A percentile compares a stretch with the other conserved stretches of the same genome.
Evolutionary conservation across 37 sponge, comb jelly and placozoan species (phyloP).

Genomic region (Lycopodina hypogea): DNA sequence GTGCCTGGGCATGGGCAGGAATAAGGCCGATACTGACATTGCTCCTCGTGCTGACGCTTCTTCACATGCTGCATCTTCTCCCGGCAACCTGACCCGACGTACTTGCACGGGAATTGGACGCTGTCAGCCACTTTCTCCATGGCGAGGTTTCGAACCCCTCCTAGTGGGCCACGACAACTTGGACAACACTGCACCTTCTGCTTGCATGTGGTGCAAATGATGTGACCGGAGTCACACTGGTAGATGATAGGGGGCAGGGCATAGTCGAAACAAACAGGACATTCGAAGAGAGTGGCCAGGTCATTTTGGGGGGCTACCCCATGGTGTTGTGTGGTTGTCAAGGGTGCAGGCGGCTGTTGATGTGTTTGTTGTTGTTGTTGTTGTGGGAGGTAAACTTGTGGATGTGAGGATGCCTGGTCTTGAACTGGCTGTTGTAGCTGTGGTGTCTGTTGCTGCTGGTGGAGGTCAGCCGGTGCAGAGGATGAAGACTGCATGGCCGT

Average conservation of each 20-base stretch:
- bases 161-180: slow-evolving; percentile 84
- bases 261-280: slow-evolving; percentile 98
- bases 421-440: background rate
- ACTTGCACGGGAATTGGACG: slow-evolving; percentile 90
- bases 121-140: slow-evolving; percentile 97
- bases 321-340: background rate
- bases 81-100: slow-evolving; percentile 74
- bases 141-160: slow-evolving; percentile 86
- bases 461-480: background rate
- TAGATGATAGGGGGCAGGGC: slow-evolving; percentile 93
- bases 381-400: background rate
- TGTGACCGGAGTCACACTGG: slow-evolving; percentile 96
- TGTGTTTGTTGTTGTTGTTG: background rate
- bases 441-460: background rate
- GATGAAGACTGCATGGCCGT: background rate
- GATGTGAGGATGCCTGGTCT: background rate
- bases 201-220: slow-evolving; percentile 87
- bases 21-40: slow-evolving; percentile 89
- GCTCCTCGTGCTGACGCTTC: slow-evolving; percentile 86
- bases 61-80: slow-evolving; percentile 68
- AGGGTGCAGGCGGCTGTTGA: background rate
- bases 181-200: slow-evolving; percentile 89
- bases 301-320: slow-evolving; percentile 40
- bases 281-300: slow-evolving; percentile 86
- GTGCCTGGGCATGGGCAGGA: slow-evolving; percentile 94